These are phyloP conservation scores for Geococcyx californianus DNA, from an alignment of 2,113 vertebrate species.

Conservation along the genomic window DNA sequence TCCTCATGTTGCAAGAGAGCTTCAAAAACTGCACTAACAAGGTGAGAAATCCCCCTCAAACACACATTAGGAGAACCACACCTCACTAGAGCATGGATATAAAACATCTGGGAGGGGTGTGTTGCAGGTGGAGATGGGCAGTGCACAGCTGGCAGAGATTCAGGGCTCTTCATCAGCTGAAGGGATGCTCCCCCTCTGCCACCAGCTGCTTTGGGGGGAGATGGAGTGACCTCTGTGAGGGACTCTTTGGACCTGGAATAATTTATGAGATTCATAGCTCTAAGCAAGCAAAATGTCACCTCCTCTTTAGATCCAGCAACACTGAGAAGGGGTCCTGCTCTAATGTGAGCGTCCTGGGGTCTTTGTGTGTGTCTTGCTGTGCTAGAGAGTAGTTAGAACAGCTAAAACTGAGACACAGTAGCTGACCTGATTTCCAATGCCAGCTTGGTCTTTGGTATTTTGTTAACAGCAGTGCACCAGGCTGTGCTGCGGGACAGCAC, in stretches of 20 bases:
- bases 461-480: not conserved
- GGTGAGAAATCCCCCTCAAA: rapidly evolving
- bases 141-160: not conserved
- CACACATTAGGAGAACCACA: not conserved
- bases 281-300: not conserved
- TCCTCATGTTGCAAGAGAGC: rapidly evolving
- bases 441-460: not conserved
- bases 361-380: not conserved
- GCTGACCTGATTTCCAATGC: constrained; percentile 12
- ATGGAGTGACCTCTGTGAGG: not conserved
- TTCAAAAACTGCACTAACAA: not conserved
- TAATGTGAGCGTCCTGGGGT: not conserved
- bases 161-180: not conserved
- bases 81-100: rapidly evolving
- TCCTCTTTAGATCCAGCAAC: not conserved
- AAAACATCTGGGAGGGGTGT: not conserved
- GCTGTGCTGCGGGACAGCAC: not conserved
- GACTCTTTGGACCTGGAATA: not conserved
- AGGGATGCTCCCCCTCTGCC: not conserved
- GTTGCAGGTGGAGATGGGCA: not conserved
- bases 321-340: not conserved
- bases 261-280: not conserved
- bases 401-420: not conserved
- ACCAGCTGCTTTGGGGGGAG: not conserved
- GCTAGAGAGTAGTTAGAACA: not conserved